Percentiles rank a stretch among this genome's conserved stretches.
Conservation (phyloP, 2,888 invertebrate species). For the Netelia melanura region DNA sequence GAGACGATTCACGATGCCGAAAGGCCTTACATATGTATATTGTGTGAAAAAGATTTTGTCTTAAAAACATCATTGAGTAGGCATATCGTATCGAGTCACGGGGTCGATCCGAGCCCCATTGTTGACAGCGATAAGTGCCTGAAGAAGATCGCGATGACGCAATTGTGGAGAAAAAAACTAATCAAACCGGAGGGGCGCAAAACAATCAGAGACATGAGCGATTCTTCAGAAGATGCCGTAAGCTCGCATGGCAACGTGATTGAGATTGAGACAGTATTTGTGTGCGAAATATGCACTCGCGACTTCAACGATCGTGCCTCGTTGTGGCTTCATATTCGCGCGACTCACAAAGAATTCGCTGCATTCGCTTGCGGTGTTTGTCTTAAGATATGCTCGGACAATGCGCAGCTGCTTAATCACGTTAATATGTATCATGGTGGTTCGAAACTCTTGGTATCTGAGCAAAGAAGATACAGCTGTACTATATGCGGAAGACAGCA, state of each 20-base stretch:
- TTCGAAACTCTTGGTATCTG: slow-evolving; percentile 82
- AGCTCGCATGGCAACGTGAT: slow-evolving; percentile 81
- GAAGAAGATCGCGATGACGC: slow-evolving; percentile 74
- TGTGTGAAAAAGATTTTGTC: slow-evolving; percentile 86
- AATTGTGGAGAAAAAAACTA: slow-evolving; percentile 73
- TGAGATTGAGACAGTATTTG: slow-evolving; percentile 85
- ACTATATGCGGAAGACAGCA: slow-evolving; percentile 87
- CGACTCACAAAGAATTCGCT: slow-evolving; percentile 86
- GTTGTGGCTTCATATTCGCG: slow-evolving; percentile 86
- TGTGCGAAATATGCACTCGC: slow-evolving; percentile 85
- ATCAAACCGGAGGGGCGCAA: slow-evolving; percentile 71
- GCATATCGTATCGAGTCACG: slow-evolving; percentile 86
- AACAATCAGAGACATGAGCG: slow-evolving; percentile 74
- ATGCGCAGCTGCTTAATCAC: slow-evolving; percentile 85
- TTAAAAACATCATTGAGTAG: slow-evolving; percentile 85
- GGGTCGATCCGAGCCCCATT: slow-evolving; percentile 85
- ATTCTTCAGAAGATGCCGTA: slow-evolving; percentile 78
- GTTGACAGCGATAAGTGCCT: slow-evolving; percentile 80
- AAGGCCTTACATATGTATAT: slow-evolving; percentile 85
- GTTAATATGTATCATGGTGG: slow-evolving; percentile 85
- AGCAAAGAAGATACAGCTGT: slow-evolving; percentile 84
- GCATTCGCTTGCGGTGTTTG: slow-evolving; percentile 87
- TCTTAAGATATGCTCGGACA: slow-evolving; percentile 85
- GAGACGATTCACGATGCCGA: slow-evolving; percentile 79
- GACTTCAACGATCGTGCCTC: slow-evolving; percentile 86